Evolutionary conservation across 1,140 invertebrate species (phyloP), one percentile per base, ranked within the genome.

Genomic region (Eupristina koningsbergeri): DNA sequence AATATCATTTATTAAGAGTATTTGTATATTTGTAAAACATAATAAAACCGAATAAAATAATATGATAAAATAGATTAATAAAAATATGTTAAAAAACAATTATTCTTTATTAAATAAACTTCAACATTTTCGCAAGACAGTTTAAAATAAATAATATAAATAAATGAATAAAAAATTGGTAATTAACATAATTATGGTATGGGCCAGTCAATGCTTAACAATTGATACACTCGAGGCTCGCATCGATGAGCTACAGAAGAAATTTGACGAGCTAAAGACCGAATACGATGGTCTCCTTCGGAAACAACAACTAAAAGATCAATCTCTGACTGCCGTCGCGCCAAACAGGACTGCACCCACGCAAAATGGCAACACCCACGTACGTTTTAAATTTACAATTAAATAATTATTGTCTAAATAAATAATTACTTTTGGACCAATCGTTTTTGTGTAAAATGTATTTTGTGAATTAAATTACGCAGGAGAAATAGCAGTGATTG

Each of bases 221-320:
- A 95, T 97, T 77, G 96, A 97, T 89, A 94, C 93, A 69, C 92
- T 97, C 81, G 97, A 98, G 90, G 89, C 92, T n/a, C 95, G 95
- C 88, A 95, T 95, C 86, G 96, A 98, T 86, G 97, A 98, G 86
- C 92, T 97, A 64, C 96, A 96, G 87, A 95, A 95, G 88, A 94
- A 94, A 89, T 92, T 96, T 81, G 95, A 97, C 84, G 95, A 97
- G 86, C 89, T 96, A 29, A 94, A 92, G 50, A 90, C 93, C 17
- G 91, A 93, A 78, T 82, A 89, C 84, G 90, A 91, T 31, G 85
- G 76, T 77, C 85, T 90, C 19, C 80, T 90, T 45, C 89, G 89
- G 53, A 89, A 91, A 78, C 74, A 78, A n/a, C 64, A 84, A 86
- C 85, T 58, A n/a, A 61, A 71, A 36, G 45, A 47, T 67, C 11